These are phyloP conservation scores for Clarias batrachus DNA, from an alignment of 2,113 vertebrate genomes.

Conservation along the genomic window DNA sequence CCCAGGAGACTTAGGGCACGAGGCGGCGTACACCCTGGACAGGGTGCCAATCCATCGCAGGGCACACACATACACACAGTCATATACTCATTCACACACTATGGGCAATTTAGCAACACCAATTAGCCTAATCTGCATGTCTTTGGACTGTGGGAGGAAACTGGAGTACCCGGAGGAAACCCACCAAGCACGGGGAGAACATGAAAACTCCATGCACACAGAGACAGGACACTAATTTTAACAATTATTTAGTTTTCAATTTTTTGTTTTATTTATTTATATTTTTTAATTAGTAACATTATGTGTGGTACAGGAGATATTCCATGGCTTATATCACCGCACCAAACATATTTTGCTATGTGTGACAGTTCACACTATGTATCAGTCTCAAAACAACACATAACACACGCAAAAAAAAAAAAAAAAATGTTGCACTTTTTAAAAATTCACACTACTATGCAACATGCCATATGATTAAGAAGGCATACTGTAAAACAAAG, in stretches of 20 bases:
- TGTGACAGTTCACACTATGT: neutral
- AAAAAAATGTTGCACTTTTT: neutral
- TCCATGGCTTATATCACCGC: neutral
- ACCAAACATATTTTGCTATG: neutral
- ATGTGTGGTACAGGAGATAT: neutral
- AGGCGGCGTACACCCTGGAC: too few species aligned
- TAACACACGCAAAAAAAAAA: neutral
- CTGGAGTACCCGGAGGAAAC: too few species aligned
- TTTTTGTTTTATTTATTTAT: too few species aligned
- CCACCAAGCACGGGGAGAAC: too few species aligned
- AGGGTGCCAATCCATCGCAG: too few species aligned
- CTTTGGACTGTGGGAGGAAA: too few species aligned
- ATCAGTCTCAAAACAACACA: neutral
- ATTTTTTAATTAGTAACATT: neutral
- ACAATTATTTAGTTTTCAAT: neutral
- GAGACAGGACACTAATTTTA: neutral
- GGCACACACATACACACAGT: too few species aligned
- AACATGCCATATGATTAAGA: neutral
- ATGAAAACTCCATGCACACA: too few species aligned
- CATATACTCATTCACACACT: too few species aligned
- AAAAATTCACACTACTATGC: neutral
- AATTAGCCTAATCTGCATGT: too few species aligned
- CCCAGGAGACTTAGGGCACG: too few species aligned
- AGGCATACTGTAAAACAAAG: neutral
- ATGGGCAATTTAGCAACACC: too few species aligned